Evolutionary conservation across 2,797 vertebrate species (phyloP).

Genomic region (Anolis apletophallus): DNA sequence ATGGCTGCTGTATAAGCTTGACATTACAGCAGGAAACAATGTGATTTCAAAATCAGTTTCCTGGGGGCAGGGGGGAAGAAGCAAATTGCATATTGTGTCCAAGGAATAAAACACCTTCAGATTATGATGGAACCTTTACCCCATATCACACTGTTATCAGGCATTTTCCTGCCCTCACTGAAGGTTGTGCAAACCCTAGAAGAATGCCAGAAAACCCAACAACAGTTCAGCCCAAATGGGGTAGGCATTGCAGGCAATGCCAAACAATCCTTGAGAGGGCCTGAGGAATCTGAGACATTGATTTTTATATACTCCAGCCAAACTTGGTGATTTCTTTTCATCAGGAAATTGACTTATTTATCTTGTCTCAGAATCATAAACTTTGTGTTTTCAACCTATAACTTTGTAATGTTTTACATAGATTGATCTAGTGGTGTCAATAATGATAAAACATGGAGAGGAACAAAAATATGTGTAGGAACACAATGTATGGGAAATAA

Average conservation of each 20-base stretch:
- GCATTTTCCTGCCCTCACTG: background rate
- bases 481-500: background rate
- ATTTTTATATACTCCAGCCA: background rate
- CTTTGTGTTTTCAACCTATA: background rate
- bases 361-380: background rate
- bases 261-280: background rate
- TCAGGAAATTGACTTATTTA: background rate
- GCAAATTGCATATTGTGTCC: background rate
- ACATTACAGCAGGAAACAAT: background rate
- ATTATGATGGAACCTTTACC: background rate
- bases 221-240: background rate
- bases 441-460: background rate
- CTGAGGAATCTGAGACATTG: background rate
- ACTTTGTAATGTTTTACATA: background rate
- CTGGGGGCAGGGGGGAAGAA: background rate
- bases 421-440: background rate
- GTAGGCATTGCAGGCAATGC: background rate
- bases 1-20: background rate
- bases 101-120: background rate
- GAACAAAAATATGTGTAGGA: background rate
- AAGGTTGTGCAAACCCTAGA: background rate
- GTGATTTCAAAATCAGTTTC: background rate
- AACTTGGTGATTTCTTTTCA: background rate
- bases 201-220: background rate
- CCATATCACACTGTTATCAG: background rate